These are phyloP conservation scores for Platichthys flesus DNA, from an alignment of 2,113 vertebrate species.

Conservation along the genomic window DNA sequence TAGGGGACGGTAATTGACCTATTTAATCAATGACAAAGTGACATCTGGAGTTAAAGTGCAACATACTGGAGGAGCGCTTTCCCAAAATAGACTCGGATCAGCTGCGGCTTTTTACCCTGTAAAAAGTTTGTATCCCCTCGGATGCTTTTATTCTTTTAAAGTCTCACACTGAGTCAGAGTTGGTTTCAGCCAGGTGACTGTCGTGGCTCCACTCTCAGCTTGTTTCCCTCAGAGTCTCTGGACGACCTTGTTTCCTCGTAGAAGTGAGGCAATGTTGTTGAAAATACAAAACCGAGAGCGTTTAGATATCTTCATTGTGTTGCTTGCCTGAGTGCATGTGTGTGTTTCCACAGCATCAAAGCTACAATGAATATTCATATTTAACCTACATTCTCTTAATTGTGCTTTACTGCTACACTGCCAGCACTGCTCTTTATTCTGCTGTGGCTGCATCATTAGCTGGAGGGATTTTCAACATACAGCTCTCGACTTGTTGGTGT, in stretches of 20 bases:
- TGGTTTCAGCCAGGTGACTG: not conserved
- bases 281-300: not conserved
- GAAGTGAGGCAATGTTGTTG: no score
- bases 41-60: not conserved
- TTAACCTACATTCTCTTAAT: no score
- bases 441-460: no score
- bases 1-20: slow-evolving; percentile 12
- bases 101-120: not conserved
- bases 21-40: slow-evolving; percentile 29
- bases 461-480: not conserved
- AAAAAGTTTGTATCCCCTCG: not conserved
- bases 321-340: no score
- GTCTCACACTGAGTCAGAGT: not conserved
- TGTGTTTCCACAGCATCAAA: not conserved
- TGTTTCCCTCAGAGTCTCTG: not conserved
- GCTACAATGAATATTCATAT: no score
- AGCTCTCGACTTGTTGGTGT: no score
- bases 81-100: not conserved
- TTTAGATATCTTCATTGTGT: not conserved
- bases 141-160: not conserved
- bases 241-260: no score
- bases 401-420: no score
- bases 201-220: not conserved
- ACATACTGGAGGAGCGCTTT: not conserved
- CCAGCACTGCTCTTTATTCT: no score